phyloP scores from a whole-genome alignment of 2,113 vertebrate genomes.

The Odocoileus virginianus region DNA sequence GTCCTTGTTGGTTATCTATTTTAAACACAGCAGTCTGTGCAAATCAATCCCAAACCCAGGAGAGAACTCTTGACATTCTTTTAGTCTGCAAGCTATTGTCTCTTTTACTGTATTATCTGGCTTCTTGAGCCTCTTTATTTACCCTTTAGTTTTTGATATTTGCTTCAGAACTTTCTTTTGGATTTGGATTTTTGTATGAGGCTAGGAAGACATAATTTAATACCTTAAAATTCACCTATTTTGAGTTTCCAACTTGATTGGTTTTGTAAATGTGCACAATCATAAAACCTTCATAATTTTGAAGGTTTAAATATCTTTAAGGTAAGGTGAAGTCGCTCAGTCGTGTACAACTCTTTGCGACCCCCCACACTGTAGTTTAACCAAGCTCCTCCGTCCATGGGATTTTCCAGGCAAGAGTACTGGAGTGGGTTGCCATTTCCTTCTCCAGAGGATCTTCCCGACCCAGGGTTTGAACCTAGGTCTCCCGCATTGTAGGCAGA shows the following conservation, averaged over 20 bases:
- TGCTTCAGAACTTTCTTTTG: not conserved
- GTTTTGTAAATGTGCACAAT: not conserved
- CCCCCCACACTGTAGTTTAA: too few species aligned
- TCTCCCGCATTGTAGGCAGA: too few species aligned
- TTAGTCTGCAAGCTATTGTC: not conserved
- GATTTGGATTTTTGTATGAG: not conserved
- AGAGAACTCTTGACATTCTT: not conserved
- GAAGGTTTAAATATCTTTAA: not conserved
- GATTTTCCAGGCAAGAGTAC: too few species aligned
- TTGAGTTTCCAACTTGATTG: not conserved
- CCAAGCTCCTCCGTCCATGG: too few species aligned
- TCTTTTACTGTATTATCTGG: not conserved
- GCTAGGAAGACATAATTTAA: not conserved
- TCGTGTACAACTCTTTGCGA: too few species aligned
- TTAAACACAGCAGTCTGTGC: not conserved
- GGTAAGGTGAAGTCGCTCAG: too few species aligned
- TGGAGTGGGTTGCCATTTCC: too few species aligned
- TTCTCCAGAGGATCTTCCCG: too few species aligned
- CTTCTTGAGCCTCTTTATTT: not conserved
- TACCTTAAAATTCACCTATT: not conserved
- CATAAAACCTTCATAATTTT: not conserved
- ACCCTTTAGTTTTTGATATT: not conserved
- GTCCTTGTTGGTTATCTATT: not conserved
- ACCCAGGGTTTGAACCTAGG: too few species aligned
- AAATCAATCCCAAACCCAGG: not conserved